phyloP scores from a whole-genome alignment of 2,113 vertebrate species.

The Silurus meridionalis region DNA sequence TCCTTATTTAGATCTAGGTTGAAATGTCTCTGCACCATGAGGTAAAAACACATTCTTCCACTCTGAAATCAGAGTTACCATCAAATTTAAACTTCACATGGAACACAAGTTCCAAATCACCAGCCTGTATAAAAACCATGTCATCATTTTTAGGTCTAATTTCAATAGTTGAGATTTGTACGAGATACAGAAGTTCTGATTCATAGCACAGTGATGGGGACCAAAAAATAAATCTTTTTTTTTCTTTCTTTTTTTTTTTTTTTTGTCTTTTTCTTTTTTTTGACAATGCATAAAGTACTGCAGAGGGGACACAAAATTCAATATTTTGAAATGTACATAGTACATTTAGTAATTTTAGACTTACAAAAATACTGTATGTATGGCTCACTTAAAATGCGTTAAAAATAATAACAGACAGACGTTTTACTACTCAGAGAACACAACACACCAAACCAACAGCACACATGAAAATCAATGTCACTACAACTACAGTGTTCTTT shows the following conservation, averaged over 20 bases:
- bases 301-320: slow-evolving; percentile 44
- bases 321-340: slow-evolving; percentile 67
- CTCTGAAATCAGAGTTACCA: slow-evolving; percentile 65
- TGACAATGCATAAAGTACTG: slow-evolving; percentile 40
- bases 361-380: slow-evolving; percentile 77
- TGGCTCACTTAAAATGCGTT: slow-evolving; percentile 70
- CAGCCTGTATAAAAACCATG: slow-evolving; percentile 51
- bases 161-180: slow-evolving; percentile 51
- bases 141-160: slow-evolving; percentile 54
- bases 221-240: neutral
- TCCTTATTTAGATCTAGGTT: slow-evolving; percentile 69
- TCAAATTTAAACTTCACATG: slow-evolving; percentile 66
- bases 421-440: slow-evolving; percentile 48
- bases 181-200: slow-evolving; percentile 39
- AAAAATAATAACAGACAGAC: slow-evolving; percentile 21
- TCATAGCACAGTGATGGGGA: slow-evolving; percentile 52
- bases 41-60: slow-evolving; percentile 71
- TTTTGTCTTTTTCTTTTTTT: neutral
- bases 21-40: slow-evolving; percentile 67
- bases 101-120: slow-evolving; percentile 57
- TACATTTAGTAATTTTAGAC: slow-evolving; percentile 60
- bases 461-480: slow-evolving; percentile 40
- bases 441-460: slow-evolving; percentile 33
- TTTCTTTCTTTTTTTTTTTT: too few species aligned
- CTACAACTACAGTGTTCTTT: slow-evolving; percentile 41